Conservation (phyloP, 1,140 invertebrate genomes). For the Pantala flavescens region DNA sequence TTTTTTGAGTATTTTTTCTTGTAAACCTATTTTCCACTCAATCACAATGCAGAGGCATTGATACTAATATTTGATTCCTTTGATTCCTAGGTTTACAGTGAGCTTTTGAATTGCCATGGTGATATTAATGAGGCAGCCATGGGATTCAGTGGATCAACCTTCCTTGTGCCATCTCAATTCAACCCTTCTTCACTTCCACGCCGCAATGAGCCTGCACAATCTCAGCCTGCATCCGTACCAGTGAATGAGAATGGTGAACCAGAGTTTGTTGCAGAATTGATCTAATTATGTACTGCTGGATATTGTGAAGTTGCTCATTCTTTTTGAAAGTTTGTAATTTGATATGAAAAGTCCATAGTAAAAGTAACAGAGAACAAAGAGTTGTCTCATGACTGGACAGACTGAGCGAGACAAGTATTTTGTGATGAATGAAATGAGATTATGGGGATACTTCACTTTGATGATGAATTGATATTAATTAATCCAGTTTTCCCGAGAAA, state of each 20-base stretch:
- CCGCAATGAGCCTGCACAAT: neutral
- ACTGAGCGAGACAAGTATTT: no score
- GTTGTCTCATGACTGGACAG: no score
- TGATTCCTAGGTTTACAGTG: neutral
- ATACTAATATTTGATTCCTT: no score
- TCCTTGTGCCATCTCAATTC: neutral
- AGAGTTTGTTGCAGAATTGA: neutral
- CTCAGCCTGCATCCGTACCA: neutral
- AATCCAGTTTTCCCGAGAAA: no score
- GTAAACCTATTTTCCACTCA: no score
- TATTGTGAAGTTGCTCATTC: neutral
- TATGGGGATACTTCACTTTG: no score
- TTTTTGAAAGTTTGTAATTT: neutral
- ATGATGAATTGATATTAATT: no score
- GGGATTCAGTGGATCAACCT: neutral
- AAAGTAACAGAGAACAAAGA: no score
- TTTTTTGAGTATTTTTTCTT: no score
- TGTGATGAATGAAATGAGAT: no score
- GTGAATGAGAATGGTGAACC: neutral
- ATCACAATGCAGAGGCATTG: no score
- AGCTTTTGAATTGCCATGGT: neutral
- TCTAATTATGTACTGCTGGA: neutral
- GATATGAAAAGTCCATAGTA: no score
- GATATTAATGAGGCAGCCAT: neutral
- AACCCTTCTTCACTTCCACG: neutral